A percentile compares a stretch with the other conserved stretches of the same genome.
Conservation (phyloP, 2,113 vertebrate genomes). For the Leptobrachium leishanense region DNA sequence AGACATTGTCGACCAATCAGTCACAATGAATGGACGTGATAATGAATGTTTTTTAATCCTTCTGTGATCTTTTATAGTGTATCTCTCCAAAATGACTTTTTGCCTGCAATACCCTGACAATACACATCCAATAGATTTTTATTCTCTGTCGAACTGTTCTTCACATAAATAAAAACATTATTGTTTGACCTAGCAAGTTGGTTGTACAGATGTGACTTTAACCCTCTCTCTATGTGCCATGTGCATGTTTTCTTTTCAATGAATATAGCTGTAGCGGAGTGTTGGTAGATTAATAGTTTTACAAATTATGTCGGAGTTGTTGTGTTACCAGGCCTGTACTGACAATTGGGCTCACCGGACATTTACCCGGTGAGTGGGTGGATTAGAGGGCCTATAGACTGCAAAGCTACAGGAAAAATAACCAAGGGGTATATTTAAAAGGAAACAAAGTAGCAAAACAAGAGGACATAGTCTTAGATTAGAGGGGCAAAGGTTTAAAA, state of each 20-base stretch:
- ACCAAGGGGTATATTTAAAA: too few relatives aligned
- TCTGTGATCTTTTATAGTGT: slow-evolving; percentile 33
- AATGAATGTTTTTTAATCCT: slow-evolving; percentile 40
- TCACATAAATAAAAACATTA: slow-evolving; percentile 39
- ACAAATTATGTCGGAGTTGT: too few relatives aligned
- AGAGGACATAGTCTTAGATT: too few relatives aligned
- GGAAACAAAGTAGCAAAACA: too few relatives aligned
- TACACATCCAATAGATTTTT: slow-evolving; percentile 18
- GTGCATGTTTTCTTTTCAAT: not conserved
- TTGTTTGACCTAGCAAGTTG: slow-evolving; percentile 21
- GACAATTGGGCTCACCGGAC: too few relatives aligned
- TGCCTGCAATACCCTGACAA: slow-evolving; percentile 11
- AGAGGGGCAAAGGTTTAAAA: too few relatives aligned
- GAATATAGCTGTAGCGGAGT: too few relatives aligned
- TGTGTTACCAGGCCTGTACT: too few relatives aligned
- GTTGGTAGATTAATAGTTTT: too few relatives aligned
- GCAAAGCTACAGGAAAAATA: too few relatives aligned
- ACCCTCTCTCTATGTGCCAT: slow-evolving; percentile 3
- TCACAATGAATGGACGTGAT: slow-evolving; percentile 2
- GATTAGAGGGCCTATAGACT: too few relatives aligned
- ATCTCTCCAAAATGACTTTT: slow-evolving; percentile 17
- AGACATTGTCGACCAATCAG: slow-evolving; percentile 25
- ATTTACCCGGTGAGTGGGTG: too few relatives aligned
- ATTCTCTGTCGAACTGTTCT: slow-evolving; percentile 16
- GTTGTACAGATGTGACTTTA: slow-evolving; percentile 38